Evolutionary conservation across 2,113 vertebrate species (phyloP).

Genomic region (Murina feae): DNA sequence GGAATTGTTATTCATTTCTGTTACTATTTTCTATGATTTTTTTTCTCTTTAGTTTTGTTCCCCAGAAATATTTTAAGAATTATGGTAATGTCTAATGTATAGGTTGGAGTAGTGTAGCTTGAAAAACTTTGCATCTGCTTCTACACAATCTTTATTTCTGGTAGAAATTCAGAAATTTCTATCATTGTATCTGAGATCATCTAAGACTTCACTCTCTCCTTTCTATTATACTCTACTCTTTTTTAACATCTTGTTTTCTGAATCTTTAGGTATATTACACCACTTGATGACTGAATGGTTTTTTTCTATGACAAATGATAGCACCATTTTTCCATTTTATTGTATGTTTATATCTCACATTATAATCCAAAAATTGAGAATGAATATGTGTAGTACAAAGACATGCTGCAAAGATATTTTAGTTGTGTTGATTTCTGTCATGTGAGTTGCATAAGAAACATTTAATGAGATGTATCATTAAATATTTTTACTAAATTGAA

Average conservation of each 20-base stretch:
- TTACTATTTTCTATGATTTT: background rate
- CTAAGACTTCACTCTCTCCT: background rate
- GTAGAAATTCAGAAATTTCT: too few relatives aligned
- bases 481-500: slow-evolving; percentile 7
- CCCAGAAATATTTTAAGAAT: background rate
- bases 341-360: slow-evolving; percentile 7
- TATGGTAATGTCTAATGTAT: background rate
- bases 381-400: background rate
- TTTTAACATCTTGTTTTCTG: background rate
- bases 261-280: slow-evolving; percentile 14
- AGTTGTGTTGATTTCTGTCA: background rate
- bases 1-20: background rate
- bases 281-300: background rate
- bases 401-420: background rate
- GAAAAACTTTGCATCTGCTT: background rate
- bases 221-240: background rate
- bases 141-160: background rate
- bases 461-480: background rate
- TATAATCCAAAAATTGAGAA: background rate
- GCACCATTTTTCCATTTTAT: background rate
- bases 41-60: background rate
- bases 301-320: slow-evolving; percentile 28
- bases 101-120: background rate
- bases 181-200: slow-evolving; percentile 19
- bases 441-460: slow-evolving; percentile 1